Evolutionary conservation across 2,888 invertebrate species (phyloP).

Genomic region (Spisula subtruncata): DNA sequence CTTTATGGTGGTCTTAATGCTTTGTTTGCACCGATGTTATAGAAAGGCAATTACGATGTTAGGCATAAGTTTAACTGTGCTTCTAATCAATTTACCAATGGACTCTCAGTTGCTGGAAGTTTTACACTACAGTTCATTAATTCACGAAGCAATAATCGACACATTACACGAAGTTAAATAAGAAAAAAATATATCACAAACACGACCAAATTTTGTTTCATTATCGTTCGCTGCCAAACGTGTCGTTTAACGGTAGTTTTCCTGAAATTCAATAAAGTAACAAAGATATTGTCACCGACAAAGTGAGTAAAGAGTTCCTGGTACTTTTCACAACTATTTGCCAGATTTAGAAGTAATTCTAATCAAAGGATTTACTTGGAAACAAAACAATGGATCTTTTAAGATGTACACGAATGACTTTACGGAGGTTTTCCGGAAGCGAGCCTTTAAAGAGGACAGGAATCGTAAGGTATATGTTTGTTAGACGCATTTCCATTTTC

Average conservation of each 20-base stretch:
- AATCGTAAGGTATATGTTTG: background rate
- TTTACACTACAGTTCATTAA: background rate
- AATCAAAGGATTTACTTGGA: background rate
- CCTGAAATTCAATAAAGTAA: background rate
- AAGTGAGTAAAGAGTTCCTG: background rate
- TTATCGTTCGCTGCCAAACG: background rate
- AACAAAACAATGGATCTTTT: background rate
- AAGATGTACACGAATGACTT: background rate
- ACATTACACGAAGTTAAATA: background rate
- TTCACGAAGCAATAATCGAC: background rate
- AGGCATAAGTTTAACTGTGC: background rate
- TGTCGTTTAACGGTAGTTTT: background rate
- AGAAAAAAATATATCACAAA: background rate
- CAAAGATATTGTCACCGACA: background rate
- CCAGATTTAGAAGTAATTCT: background rate
- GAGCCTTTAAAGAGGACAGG: background rate
- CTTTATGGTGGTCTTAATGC: background rate
- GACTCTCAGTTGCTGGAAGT: background rate
- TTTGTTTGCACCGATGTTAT: background rate
- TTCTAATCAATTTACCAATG: background rate
- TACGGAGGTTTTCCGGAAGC: slow-evolving; percentile 13
- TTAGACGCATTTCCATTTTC: too few relatives aligned
- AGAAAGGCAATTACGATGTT: background rate
- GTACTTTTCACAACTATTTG: background rate
- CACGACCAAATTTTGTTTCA: background rate